Conservation (phyloP, 2,888 invertebrate species). For the Himalopsyche kuldschensis region DNA sequence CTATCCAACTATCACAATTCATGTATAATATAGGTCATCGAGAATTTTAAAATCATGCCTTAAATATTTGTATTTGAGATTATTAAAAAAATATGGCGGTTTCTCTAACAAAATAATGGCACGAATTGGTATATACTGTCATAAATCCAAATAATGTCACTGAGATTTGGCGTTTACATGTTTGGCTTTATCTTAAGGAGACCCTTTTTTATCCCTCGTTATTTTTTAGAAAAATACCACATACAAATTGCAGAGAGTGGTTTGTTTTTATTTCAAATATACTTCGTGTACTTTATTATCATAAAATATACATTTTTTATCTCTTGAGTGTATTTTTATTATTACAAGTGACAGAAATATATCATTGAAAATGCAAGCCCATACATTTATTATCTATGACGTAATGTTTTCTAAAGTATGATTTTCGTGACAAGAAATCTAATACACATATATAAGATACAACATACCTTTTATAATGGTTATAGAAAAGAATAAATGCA, state of each 20-base stretch:
- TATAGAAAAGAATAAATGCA: too few species aligned
- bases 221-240: constrained; percentile 13
- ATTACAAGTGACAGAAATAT: background rate
- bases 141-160: constrained; percentile 36
- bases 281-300: background rate
- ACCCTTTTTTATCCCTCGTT: constrained; percentile 31
- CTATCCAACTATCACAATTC: too few species aligned
- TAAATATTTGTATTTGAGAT: background rate
- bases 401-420: too few species aligned
- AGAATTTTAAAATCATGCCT: too few species aligned
- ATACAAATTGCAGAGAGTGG: background rate
- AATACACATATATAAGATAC: too few species aligned
- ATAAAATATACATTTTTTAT: too few species aligned
- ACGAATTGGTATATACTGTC: constrained; percentile 14
- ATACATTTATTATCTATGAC: too few species aligned
- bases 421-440: too few species aligned
- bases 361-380: too few species aligned
- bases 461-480: too few species aligned
- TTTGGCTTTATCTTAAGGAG: constrained; percentile 33
- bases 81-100: constrained; percentile 17
- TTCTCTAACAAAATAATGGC: constrained; percentile 8
- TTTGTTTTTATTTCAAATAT: background rate
- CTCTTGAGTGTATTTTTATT: too few species aligned
- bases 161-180: constrained; percentile 38
- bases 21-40: too few species aligned